phyloP scores from a whole-genome alignment of 2,113 vertebrate species.

The Asarcornis scutulata region DNA sequence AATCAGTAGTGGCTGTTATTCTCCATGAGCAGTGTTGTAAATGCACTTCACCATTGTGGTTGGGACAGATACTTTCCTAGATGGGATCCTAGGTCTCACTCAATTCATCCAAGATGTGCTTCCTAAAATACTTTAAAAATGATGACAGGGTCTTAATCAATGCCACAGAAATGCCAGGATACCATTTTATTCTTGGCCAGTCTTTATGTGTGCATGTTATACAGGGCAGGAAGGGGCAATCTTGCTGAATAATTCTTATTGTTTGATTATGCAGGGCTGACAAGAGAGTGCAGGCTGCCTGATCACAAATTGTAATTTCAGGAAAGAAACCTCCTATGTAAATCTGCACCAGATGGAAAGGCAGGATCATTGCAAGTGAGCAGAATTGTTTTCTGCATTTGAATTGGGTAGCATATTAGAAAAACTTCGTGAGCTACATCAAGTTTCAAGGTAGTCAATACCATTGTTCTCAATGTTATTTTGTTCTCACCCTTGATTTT shows the following conservation, averaged over 20 bases:
- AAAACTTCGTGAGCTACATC: neutral
- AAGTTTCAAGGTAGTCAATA: neutral
- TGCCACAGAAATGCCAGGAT: neutral
- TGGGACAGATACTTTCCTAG: neutral
- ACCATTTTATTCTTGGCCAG: neutral
- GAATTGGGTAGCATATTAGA: neutral
- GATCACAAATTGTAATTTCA: constrained; percentile 34
- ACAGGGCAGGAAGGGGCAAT: neutral
- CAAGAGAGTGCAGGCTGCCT: neutral
- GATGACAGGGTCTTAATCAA: neutral
- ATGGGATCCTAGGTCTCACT: neutral
- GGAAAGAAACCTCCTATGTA: neutral
- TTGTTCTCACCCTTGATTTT: neutral
- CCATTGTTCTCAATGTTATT: neutral
- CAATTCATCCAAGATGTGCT: neutral
- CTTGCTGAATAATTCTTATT: neutral
- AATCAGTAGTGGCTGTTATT: neutral
- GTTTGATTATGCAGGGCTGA: neutral
- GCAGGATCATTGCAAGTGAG: neutral
- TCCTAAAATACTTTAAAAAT: neutral
- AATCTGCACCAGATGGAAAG: neutral
- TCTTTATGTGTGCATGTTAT: neutral
- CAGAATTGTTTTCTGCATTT: neutral
- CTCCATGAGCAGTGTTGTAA: neutral
- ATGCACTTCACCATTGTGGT: neutral